phyloP scores from a whole-genome alignment of 2,888 invertebrate genomes.

The Bhutanitis thaidina region DNA sequence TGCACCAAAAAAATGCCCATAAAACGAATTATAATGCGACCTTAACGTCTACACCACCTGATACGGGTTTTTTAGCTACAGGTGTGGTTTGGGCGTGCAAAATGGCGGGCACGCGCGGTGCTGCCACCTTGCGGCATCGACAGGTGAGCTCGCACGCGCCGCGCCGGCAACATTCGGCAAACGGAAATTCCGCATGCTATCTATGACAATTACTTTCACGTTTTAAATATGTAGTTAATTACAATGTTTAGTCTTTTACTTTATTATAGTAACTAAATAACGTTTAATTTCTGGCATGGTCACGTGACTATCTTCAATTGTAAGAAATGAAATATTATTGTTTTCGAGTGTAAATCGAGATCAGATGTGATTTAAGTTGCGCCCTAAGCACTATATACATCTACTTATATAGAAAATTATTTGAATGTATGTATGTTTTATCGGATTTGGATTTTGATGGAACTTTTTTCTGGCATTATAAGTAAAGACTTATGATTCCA shows the following conservation, averaged over 20 bases:
- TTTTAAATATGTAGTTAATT: constrained; percentile 1
- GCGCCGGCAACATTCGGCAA: constrained; percentile 33
- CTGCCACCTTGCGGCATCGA: constrained; percentile 42
- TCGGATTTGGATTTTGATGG: too few relatives aligned
- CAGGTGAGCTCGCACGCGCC: constrained; percentile 48
- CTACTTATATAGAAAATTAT: too few relatives aligned
- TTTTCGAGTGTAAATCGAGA: too few relatives aligned
- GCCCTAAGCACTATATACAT: too few relatives aligned
- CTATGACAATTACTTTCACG: constrained; percentile 23
- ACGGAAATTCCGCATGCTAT: constrained; percentile 59
- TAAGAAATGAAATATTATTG: too few relatives aligned
- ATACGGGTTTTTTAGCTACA: constrained; percentile 36
- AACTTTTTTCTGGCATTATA: too few relatives aligned
- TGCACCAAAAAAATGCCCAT: constrained; percentile 23
- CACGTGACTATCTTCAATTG: too few relatives aligned
- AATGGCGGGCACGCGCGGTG: constrained; percentile 35
- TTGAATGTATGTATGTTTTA: too few relatives aligned
- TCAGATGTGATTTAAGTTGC: too few relatives aligned
- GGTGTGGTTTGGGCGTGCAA: constrained; percentile 34
- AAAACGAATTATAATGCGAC: constrained; percentile 29
- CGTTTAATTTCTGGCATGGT: too few relatives aligned
- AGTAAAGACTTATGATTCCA: too few relatives aligned
- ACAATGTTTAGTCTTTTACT: not conserved
- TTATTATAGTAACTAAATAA: too few relatives aligned
- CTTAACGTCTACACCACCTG: constrained; percentile 39